Evolutionary conservation across 1,140 invertebrate species (phyloP), one percentile per base, ranked within the genome.

Genomic region (Colletes latitarsis): DNA sequence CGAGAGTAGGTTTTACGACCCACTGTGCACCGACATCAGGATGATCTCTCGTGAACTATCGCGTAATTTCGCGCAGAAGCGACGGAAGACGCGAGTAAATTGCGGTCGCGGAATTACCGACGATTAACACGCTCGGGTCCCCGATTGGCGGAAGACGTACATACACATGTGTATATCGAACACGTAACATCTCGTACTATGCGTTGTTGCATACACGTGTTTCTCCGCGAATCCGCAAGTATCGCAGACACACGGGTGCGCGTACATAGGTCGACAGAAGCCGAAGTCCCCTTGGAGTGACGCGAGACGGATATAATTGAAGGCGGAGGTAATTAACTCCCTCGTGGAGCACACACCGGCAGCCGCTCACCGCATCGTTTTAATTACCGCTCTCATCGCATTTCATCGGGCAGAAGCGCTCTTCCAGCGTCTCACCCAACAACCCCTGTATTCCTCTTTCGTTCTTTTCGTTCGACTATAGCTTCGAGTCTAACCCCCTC

Each of bases 271-370:
- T 78, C 81, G 66, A 79, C 66, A 86, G 85, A 80, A 81, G 82
- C 79, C 84, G 82, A 86, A 88, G 85, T 91, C 89, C 91, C 92
- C 91, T 91, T 89, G 89, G 90, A 91, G 90, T 91, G 85, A 88
- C 86, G 84, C 87, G 90, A 91, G 90, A 89, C 90, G 89, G 89
- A 89, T 90, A 90, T 91, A 92, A 91, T 92, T 91, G 89, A 90
- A 91, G 88, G 86, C 89, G 83, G 87, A 90, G 91, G 90, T 92
- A 92, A 93, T 93, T 92, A 92, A 92, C 90, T 91, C 87, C 90
- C 89, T 88, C 83, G 89, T 87, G 82, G 82, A 89, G 78, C 77
- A 77, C 85, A 79, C 64, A 73, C 68, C 74, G 71, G 78, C 86
- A 75, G 77, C 81, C 87, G 87, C 86, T 82, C 87, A 85, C 86